Evolutionary conservation across 2,797 vertebrate species (phyloP), one percentile per base, ranked within the genome.

Genomic region (Hozukius guyotensis): DNA sequence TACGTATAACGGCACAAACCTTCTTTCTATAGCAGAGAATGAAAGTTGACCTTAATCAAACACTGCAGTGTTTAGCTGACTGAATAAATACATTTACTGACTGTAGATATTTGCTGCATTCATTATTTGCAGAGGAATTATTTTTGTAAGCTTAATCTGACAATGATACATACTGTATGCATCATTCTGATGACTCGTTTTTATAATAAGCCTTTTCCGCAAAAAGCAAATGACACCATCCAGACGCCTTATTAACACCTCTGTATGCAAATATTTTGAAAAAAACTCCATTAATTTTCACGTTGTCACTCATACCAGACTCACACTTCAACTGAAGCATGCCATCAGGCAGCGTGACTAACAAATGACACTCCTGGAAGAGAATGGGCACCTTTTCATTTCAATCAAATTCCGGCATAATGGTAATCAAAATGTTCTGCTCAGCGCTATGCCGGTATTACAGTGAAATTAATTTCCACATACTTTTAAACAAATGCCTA

Each of bases 241-340:
- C 76, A 80, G 86, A 88, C 66, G 31, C 71, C 88, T 89, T 91
- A 92, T 95, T 79, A 90, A 88, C 91, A 91, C 90, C 78, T 88
- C 76, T 88, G 85, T 80, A 88, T 88, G 86, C 77, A 86, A 91
- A 90, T 89, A 72, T 53, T 68, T 68, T 75, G 85, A 87, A 78
- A 56, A n/a, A 61, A 52, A 52, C 49, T 20, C 49, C 75, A 86
- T 84, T 87, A 24, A 89, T 90, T 94, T 90, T 92, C 87, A 90
- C 57, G 56, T 86, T 89, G 92, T 93, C 91, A 85, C 87, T 92
- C 91, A 89, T 60, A 72, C 67, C 87, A 29, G 72, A 49, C 80
- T 88, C 80, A 75, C 89, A 87, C 82, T 75, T 89, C 80, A 77
- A 80, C 72, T 86, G 87, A 84, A 90, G 84, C 89, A 69, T 77